Base-by-base conservation (phyloP, 2,888 invertebrate species). In the Drosophila planitibia region DNA sequence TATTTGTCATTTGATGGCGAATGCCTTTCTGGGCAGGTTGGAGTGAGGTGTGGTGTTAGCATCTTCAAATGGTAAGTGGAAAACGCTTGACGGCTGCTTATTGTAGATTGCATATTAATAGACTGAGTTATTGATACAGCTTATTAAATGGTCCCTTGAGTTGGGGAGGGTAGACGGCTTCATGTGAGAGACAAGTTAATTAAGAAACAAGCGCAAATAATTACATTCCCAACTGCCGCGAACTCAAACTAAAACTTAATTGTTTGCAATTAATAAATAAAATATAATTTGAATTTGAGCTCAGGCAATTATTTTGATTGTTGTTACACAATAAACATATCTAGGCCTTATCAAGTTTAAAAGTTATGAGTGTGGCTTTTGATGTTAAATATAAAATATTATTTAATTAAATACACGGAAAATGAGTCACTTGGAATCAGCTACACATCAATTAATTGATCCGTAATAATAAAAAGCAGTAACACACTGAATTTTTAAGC, bases 1-100 rank as follows among this genome's bases (percentile, higher is more conserved):
- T 88, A 85, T 90, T 85, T 88, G 88, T 83, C 86, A 85, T 77
- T 89, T 70, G 79, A 70, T 62, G 68, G 60, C 73, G 64, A 83
- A 76, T 73, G 70, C 54, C 62, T 74, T 70, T 28, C 33, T 25
- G 30, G 39, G 9, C 3, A 30, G 10, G 2, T 25, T 47, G 47
- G 47, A 16, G 9, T 47, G 7, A 9, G 47, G 1, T 16, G 22
- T 16, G 47, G 22, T 4, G 47, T 16, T 25, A 32, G 41, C 30
- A 30, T 58, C 41, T 58, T 58, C 22, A 44, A 58, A 44, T 58
- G 39, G 39, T 37, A n/a, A 47, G 35, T 41, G 39, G 39, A 58
- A 57, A 68, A 39, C 30, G 7, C n/a, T 70, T 52, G 35, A 71
- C 61, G 61, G 52, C 59, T 64, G 53, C 47, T 59, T 44, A 72